These are phyloP conservation scores for Telenomus remus DNA, from an alignment of 1,140 invertebrate species.

Conservation along the genomic window DNA sequence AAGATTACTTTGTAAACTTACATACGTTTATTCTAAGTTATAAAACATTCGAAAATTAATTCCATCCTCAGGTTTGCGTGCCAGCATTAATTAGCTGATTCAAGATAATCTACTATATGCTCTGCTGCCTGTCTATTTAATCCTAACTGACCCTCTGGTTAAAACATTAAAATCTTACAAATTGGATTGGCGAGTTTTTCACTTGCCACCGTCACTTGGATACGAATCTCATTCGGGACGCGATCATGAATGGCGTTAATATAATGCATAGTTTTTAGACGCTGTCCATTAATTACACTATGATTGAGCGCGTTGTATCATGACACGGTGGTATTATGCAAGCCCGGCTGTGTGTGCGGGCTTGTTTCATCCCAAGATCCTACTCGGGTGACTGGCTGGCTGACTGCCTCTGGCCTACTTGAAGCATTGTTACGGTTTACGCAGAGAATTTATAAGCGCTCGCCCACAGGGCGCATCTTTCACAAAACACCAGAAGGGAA, in stretches of 20 bases:
- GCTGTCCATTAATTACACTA: constrained; percentile 55
- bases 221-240: not conserved
- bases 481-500: constrained; percentile 30
- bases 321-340: constrained; percentile 49
- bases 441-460: constrained; percentile 46
- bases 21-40: no score
- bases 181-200: not conserved
- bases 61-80: not conserved
- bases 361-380: constrained; percentile 36
- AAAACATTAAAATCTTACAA: constrained; percentile 6
- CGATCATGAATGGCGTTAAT: constrained; percentile 35
- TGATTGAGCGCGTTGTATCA: constrained; percentile 49
- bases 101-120: not conserved
- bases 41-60: constrained; percentile 4
- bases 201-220: not conserved
- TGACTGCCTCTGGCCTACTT: constrained; percentile 24
- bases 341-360: constrained; percentile 35
- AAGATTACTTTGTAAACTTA: no score
- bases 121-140: constrained; percentile 8
- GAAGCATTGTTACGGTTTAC: constrained; percentile 49
- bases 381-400: constrained; percentile 36
- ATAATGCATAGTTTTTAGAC: constrained; percentile 47
- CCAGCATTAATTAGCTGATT: no score
- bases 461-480: constrained; percentile 16
- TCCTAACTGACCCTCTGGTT: constrained; percentile 5